phyloP scores from a whole-genome alignment of 2,797 vertebrate genomes.

The Muscicapa comitata region DNA sequence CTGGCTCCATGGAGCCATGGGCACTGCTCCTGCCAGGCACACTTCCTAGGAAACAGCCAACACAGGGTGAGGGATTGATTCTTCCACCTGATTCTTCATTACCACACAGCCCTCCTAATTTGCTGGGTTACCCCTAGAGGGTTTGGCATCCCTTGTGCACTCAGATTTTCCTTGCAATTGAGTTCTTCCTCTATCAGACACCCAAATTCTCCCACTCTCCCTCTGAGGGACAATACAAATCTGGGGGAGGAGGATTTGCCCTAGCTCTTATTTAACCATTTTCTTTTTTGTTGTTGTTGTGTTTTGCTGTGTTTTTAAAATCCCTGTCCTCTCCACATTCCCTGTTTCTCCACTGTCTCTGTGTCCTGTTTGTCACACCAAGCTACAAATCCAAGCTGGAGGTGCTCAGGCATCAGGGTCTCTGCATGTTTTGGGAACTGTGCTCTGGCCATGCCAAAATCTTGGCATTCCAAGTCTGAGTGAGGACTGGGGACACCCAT shows the following conservation, averaged over 20 bases:
- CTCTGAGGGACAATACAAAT: accelerated
- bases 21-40: background rate
- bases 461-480: background rate
- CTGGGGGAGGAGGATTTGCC: accelerated
- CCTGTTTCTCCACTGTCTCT: background rate
- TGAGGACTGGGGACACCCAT: background rate
- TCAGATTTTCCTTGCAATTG: background rate
- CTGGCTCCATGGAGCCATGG: background rate
- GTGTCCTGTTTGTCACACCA: background rate
- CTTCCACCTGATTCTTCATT: background rate
- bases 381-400: background rate
- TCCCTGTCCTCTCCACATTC: background rate
- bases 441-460: background rate
- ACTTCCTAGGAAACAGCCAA: background rate
- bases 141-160: background rate
- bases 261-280: background rate
- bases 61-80: background rate
- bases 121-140: background rate
- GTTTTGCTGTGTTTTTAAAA: background rate
- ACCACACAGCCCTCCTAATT: background rate
- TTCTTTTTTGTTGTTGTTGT: background rate
- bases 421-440: background rate
- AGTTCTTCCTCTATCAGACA: background rate
- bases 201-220: background rate
- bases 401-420: background rate